Base-by-base conservation (phyloP, 30 jellyfish, hydroid and myxozoan species). In the Hydractinia symbiolongicarpus region DNA sequence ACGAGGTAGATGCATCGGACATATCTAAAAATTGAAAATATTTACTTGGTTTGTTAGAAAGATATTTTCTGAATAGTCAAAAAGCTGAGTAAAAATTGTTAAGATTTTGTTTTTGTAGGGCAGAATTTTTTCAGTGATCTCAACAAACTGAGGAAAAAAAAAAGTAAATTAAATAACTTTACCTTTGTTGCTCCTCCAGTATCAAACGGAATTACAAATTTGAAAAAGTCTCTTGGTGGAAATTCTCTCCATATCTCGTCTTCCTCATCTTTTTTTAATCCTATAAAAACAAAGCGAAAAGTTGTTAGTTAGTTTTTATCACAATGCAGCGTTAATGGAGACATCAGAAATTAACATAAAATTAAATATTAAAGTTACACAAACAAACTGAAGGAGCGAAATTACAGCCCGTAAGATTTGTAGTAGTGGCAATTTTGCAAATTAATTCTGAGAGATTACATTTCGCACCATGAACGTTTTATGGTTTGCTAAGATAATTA, bases 101-200 rank as follows among this genome's bases (percentile, higher is more conserved):
- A n/a, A n/a, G n/a, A n/a, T n/a, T n/a, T n/a, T n/a, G n/a, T n/a
- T n/a, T n/a, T n/a, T n/a, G n/a, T n/a, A n/a, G n/a, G n/a, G n/a
- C n/a, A n/a, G n/a, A n/a, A n/a, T n/a, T n/a, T n/a, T n/a, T n/a
- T n/a, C n/a, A n/a, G n/a, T n/a, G n/a, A n/a, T n/a, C n/a, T n/a
- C n/a, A n/a, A n/a, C n/a, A n/a, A 7, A 55, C 19, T 10, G 61
- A 50, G 86, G 17, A 4, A 73, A 40, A 57, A 7, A 10, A 50
- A 58, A 66, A 53, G 52, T 66, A 51, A n/a, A 16, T 1, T 10
- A 7, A 9, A 8, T 1, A 16, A 4, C 50, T 89, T 53, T 69
- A 91, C 98, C 83, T 55, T 86, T 5, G 96, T 86, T 40, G 69
- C 78, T 17, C 98, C 98, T 78, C 83, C 98, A 88, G 86, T 82